Conservation (phyloP, 2,113 vertebrate genomes). For the Panthera leo region DNA sequence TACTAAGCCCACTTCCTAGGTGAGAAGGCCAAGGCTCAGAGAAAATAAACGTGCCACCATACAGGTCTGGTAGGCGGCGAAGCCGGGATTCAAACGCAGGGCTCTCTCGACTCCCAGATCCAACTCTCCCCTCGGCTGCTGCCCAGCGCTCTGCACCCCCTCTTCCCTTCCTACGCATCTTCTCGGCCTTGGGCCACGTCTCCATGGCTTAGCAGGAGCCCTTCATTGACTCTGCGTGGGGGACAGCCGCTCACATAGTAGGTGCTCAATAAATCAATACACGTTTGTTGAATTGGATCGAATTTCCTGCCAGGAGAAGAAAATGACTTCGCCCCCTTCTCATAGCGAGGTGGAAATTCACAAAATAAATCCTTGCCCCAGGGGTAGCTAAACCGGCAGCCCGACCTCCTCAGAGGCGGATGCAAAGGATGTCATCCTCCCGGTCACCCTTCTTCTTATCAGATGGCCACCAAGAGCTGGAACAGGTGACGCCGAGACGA, state of each 20-base stretch:
- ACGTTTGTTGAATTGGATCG: slow-evolving; percentile 9
- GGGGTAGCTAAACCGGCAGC: background rate
- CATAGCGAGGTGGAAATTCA: background rate
- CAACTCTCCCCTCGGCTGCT: accelerated
- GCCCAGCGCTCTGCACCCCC: background rate
- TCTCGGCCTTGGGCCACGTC: background rate
- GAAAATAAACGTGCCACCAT: accelerated
- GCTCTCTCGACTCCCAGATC: background rate
- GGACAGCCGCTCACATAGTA: slow-evolving; percentile 47
- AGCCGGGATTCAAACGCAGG: background rate
- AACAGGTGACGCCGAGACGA: slow-evolving; percentile 36
- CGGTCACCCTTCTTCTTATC: background rate
- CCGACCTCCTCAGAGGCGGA: slow-evolving; percentile 16
- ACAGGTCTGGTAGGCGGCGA: background rate
- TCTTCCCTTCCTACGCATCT: background rate
- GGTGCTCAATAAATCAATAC: slow-evolving; percentile 63
- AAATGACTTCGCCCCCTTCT: slow-evolving; percentile 31
- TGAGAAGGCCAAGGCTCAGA: background rate
- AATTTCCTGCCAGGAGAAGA: slow-evolving; percentile 32
- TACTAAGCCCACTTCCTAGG: background rate
- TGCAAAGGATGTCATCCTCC: background rate
- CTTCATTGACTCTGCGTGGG: background rate
- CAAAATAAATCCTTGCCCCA: background rate
- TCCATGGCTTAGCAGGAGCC: background rate
- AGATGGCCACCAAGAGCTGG: background rate